phyloP scores from a whole-genome alignment of 2,888 invertebrate genomes.

The Seira musarum region DNA sequence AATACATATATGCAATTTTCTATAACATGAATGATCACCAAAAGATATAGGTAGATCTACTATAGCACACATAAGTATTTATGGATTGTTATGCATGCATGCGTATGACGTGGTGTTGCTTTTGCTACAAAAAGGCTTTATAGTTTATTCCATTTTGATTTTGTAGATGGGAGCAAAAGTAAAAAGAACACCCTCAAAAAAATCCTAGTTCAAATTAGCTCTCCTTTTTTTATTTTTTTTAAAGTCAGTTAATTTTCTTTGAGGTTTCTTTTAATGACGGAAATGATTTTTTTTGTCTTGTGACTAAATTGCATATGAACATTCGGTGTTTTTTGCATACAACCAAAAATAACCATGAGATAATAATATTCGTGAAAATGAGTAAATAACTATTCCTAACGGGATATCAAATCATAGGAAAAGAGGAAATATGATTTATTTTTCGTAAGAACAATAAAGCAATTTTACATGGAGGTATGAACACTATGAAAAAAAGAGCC shows the following conservation, averaged over 20 bases:
- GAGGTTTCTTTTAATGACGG: slow-evolving; percentile 34
- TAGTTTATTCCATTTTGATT: too few relatives aligned
- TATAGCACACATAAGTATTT: too few relatives aligned
- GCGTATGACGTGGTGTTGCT: background rate
- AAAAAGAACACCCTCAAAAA: slow-evolving; percentile 8
- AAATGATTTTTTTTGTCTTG: slow-evolving; percentile 41
- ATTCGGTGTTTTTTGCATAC: background rate
- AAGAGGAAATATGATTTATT: slow-evolving; percentile 33
- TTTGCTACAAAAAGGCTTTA: too few relatives aligned
- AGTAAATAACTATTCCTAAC: slow-evolving; percentile 22
- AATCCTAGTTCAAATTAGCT: background rate
- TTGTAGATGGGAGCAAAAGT: background rate
- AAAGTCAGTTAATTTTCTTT: slow-evolving; percentile 4
- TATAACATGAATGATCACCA: background rate
- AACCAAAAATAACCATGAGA: background rate
- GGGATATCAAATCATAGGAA: slow-evolving; percentile 17
- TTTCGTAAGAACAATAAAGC: slow-evolving; percentile 35
- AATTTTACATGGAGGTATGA: slow-evolving; percentile 38
- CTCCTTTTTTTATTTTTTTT: background rate
- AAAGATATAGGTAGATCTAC: too few relatives aligned
- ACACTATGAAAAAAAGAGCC: slow-evolving; percentile 15
- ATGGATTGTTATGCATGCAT: background rate
- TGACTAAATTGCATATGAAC: slow-evolving; percentile 9
- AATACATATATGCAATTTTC: slow-evolving; percentile 18
- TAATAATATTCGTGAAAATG: slow-evolving; percentile 28